Conservation (phyloP, 2,113 vertebrate species). For the Crocuta crocuta region DNA sequence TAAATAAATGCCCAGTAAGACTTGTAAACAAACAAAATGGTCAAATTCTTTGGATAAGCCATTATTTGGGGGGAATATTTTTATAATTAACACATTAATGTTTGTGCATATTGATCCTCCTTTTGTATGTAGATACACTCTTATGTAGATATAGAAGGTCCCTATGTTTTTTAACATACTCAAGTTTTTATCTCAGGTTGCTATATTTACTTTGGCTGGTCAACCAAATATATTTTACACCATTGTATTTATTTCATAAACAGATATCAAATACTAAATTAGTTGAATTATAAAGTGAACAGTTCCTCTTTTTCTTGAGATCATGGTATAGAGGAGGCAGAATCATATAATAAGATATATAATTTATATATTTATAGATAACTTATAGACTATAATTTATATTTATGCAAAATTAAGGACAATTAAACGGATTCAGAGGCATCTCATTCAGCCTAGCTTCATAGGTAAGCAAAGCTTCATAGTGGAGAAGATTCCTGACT, state of each 20-base stretch:
- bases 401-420: neutral
- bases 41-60: neutral
- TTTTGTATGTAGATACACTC: neutral
- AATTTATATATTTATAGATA: too few relatives aligned
- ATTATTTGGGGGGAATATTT: neutral
- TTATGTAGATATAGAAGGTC: neutral
- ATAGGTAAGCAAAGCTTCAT: neutral
- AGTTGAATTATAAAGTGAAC: neutral
- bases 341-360: neutral
- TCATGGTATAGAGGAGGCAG: neutral
- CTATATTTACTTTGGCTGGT: neutral
- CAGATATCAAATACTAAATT: neutral
- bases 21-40: neutral
- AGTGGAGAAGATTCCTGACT: neutral
- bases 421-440: neutral
- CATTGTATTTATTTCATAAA: neutral
- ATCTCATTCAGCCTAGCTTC: neutral
- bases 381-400: too few relatives aligned
- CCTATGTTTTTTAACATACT: neutral
- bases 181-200: neutral
- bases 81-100: neutral
- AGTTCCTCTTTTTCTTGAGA: neutral
- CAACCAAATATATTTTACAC: neutral
- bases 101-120: neutral
- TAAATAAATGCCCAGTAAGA: neutral